A percentile compares a stretch with the other conserved stretches of the same genome.
These are phyloP conservation scores for Hyaena hyaena DNA, from an alignment of 2,113 vertebrate species.

Conservation along the genomic window DNA sequence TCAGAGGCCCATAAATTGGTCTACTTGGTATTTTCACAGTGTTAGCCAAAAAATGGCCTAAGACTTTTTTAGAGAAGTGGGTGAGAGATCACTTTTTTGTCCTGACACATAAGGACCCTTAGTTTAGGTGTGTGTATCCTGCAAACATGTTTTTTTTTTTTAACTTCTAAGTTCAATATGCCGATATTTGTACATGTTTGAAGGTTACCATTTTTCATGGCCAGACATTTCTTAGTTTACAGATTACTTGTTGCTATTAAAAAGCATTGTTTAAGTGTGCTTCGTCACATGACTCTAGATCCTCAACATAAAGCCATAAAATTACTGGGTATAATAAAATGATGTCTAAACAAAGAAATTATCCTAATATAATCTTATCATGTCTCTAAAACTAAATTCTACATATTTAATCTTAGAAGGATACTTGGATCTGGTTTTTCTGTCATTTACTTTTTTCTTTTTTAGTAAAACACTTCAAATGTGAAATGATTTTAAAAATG, in stretches of 20 bases:
- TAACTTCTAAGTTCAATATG: slow-evolving; percentile 36
- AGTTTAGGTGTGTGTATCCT: neutral
- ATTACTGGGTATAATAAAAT: slow-evolving; percentile 59
- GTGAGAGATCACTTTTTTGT: neutral
- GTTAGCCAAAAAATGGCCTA: neutral
- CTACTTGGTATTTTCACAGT: neutral
- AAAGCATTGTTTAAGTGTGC: neutral
- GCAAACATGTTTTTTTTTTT: neutral
- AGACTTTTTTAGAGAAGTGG: neutral
- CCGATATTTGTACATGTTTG: slow-evolving; percentile 43
- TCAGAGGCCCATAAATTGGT: neutral
- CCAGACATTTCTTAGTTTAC: slow-evolving; percentile 44
- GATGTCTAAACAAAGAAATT: slow-evolving; percentile 52
- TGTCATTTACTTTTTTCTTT: neutral
- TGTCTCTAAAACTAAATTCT: slow-evolving; percentile 57
- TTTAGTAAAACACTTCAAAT: slow-evolving; percentile 1
- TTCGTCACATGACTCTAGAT: neutral
- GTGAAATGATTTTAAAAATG: neutral
- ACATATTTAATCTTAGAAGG: neutral
- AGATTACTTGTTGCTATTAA: slow-evolving; percentile 40
- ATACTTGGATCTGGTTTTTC: slow-evolving; percentile 37
- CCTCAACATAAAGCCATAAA: slow-evolving; percentile 40
- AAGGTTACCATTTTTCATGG: slow-evolving; percentile 19
- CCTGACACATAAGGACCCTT: neutral
- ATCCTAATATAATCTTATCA: slow-evolving; percentile 43